A percentile compares a stretch with the other conserved stretches of the same genome.
These are phyloP conservation scores for Colius striatus DNA, from an alignment of 2,113 vertebrate species.

Conservation along the genomic window DNA sequence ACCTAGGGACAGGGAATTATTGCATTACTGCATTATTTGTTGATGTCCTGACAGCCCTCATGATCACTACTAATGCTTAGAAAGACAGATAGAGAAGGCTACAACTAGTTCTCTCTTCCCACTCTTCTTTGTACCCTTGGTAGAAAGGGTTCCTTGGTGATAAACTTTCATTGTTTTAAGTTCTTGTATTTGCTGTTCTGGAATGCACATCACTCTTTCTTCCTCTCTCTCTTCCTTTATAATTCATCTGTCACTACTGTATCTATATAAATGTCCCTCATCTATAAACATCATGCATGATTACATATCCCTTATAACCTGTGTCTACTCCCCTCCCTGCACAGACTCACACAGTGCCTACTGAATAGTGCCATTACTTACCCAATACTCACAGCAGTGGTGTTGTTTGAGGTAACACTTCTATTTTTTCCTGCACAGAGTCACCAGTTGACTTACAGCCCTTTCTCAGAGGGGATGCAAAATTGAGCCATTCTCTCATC, in stretches of 20 bases:
- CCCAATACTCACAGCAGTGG: conserved; percentile 4
- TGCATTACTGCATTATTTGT: not conserved
- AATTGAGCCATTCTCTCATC: not conserved
- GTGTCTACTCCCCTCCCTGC: not conserved
- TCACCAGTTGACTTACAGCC: not conserved
- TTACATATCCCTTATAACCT: not conserved
- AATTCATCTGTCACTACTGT: not conserved
- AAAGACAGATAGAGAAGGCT: not conserved
- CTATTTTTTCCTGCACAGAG: conserved; percentile 18
- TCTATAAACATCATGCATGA: conserved; percentile 8
- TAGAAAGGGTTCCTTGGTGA: not conserved
- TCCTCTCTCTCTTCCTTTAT: not conserved
- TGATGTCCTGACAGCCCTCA: not conserved
- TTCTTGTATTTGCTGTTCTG: not conserved
- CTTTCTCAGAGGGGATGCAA: conserved; percentile 6
- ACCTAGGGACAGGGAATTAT: not conserved
- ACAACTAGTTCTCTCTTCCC: not conserved
- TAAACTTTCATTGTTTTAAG: too few species aligned
- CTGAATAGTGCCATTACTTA: conserved; percentile 11
- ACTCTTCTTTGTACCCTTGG: not conserved
- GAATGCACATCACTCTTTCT: not conserved
- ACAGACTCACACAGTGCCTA: not conserved
- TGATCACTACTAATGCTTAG: not conserved
- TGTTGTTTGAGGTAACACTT: conserved; percentile 24
- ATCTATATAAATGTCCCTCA: not conserved